Percentiles rank a stretch among this genome's conserved stretches.
Evolutionary conservation across 2,888 invertebrate species (phyloP).

Genomic region (Lottia scabra): DNA sequence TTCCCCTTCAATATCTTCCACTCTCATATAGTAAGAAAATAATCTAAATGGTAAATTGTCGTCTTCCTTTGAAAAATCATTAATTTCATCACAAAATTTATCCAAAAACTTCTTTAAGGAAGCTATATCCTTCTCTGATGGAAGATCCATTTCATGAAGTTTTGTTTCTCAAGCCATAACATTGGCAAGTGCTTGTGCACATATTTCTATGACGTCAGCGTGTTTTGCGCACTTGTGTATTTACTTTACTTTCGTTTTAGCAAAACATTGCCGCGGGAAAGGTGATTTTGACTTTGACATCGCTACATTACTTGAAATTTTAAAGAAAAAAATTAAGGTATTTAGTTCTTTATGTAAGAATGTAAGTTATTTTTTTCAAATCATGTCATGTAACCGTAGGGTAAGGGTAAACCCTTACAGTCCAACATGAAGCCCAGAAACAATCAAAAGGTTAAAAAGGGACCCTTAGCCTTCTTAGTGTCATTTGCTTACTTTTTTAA

Average conservation of each 20-base stretch:
- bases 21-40: constrained; percentile 40
- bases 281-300: neutral
- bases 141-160: constrained; percentile 51
- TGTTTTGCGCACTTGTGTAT: constrained; percentile 7
- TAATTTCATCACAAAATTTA: constrained; percentile 48
- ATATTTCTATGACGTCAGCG: constrained; percentile 38
- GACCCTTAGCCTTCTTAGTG: too few species aligned
- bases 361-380: too few species aligned
- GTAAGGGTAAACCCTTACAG: too few species aligned
- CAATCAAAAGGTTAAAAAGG: too few species aligned
- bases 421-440: too few species aligned
- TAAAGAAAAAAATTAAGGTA: too few species aligned
- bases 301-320: too few species aligned
- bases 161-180: constrained; percentile 23
- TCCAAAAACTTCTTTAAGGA: constrained; percentile 50
- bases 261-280: neutral
- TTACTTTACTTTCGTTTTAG: neutral
- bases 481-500: too few species aligned
- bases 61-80: constrained; percentile 41
- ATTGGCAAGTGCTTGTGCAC: constrained; percentile 40
- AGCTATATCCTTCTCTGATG: constrained; percentile 39
- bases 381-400: too few species aligned
- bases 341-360: too few species aligned
- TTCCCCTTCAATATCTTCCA: constrained; percentile 60
- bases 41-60: constrained; percentile 44